These are phyloP conservation scores for Caenorhabditis afra DNA, from an alignment of 2,888 invertebrate species.

Conservation along the genomic window DNA sequence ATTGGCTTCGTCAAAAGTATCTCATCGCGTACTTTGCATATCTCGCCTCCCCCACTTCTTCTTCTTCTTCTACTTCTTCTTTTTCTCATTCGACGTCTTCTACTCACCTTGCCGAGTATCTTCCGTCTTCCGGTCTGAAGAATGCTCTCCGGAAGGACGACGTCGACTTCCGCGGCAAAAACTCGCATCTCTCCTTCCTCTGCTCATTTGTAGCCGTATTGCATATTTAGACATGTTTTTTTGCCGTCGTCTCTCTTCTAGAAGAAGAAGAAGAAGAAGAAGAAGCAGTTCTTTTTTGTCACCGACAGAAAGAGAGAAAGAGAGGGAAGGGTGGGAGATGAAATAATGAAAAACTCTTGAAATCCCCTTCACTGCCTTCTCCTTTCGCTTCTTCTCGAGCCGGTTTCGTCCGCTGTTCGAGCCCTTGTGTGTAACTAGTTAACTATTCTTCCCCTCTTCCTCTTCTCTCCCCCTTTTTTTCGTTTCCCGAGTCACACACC, in stretches of 20 bases:
- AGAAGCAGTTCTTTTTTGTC: conserved; percentile 2
- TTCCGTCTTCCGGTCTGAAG: conserved; percentile 15
- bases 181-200: neutral
- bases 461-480: conserved; percentile 19
- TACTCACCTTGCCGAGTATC: neutral
- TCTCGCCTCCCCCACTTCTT: conserved; percentile 1
- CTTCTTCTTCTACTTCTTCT: neutral
- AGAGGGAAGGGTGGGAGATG: conserved; percentile 3
- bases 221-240: conserved; percentile 24
- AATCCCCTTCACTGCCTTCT: conserved; percentile 11
- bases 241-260: neutral
- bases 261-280: no score
- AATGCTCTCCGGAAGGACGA: conserved; percentile 14
- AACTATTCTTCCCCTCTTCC: conserved; percentile 25
- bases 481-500: conserved; percentile 14
- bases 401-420: conserved; percentile 3
- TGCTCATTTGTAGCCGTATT: conserved; percentile 16
- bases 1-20: conserved; percentile 39
- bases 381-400: neutral
- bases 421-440: conserved; percentile 47
- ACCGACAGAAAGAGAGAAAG: neutral
- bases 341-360: conserved; percentile 56
- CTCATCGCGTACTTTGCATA: conserved; percentile 36
- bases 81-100: neutral
- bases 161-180: conserved; percentile 5